Evolutionary conservation across 1,140 invertebrate species (phyloP), one percentile per base, ranked within the genome.

Genomic region (Drosophila nebulosa): DNA sequence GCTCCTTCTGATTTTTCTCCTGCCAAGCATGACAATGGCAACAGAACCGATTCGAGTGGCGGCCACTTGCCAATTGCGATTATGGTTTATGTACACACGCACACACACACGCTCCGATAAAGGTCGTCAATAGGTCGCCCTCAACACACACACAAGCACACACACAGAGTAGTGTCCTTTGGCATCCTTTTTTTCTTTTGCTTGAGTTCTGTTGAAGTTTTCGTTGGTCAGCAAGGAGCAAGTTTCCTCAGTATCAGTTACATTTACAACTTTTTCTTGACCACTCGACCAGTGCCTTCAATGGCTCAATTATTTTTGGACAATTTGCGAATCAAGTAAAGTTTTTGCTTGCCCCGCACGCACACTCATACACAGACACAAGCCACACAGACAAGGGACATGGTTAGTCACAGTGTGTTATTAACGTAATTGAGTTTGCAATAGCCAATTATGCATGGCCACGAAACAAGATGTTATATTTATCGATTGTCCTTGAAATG

Each of bases 41-140:
- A 67, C 64, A 69, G 68, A 70, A 81, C 61, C 58, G 32, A 63
- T 64, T 88, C 83, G 78, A 88, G 83, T 88, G 79, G 83, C 81
- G 71, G 77, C 83, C 83, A 86, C 83, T 88, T 88, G 83, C 83
- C 83, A 88, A 88, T 88, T 88, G 84, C 84, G 84, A 88, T 88
- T 88, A 88, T 88, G 83, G 83, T 88, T 88, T 88, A 88, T 88
- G 83, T 79, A 73, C 84, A 65, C 52, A 55, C 32, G 32, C 55
- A 52, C 42, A 68, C 52, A 58, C 6, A 39, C 26, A 32, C 60
- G 46, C 27, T 51, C 39, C 83, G 79, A 86, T 86, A 86, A 86
- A 86, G 83, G 84, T 88, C 83, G 83, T 88, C 84, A 89, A 88
- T 88, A 76, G 84, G 83, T 88, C 84, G 84, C 78, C 81, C 67